Base-by-base conservation (phyloP, 2,797 vertebrate species). In the Nyctalus aviator region DNA sequence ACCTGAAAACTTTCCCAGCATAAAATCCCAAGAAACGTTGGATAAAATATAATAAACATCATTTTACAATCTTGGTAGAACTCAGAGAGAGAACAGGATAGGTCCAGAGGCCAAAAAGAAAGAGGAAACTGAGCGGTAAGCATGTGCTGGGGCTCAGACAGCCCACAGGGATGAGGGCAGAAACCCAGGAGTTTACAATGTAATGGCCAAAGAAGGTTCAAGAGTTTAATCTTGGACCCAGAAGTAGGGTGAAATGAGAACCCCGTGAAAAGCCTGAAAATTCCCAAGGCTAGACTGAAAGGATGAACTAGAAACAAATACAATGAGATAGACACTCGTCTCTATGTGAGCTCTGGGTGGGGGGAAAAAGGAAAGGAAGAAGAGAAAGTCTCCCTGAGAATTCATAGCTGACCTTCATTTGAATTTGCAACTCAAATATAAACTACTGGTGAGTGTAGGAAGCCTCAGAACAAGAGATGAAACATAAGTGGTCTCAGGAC, bases 11-110 rank as follows among this genome's bases (percentile, higher is more conserved):
- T 14, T 73, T n/a, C 17, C 9, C 35, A 53, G 27, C 15, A 90
- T 48, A 69, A 96, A 93, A 91, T 91, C 69, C 20, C 14, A 59
- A 69, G 57, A 84, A 64, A 72, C 91, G 50, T 35, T 95, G 64
- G 32, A 50, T 75, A 48, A 90, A 81, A 79, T 76, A 41, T 27
- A 88, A 35, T 83, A 89, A 78, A 81, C 27, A 50, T 64, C n/a
- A 62, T 83, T 91, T 94, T 90, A 90, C 41, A 91, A 78, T 83
- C 64, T 66, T 72, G 32, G 13, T 32, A 81, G 73, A 92, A 35
- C 90, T 93, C 62, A 59, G 32, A 87, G 44, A 78, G 37, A 84
- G 8, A 62, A 82, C 5, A 82, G 18, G 57, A 23, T 66, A 76
- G 15, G 11, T 50, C 21, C 32, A 44, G 15, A 44, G 12, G 66